Conservation (phyloP, 1,140 invertebrate species). For the Homarus americanus region DNA sequence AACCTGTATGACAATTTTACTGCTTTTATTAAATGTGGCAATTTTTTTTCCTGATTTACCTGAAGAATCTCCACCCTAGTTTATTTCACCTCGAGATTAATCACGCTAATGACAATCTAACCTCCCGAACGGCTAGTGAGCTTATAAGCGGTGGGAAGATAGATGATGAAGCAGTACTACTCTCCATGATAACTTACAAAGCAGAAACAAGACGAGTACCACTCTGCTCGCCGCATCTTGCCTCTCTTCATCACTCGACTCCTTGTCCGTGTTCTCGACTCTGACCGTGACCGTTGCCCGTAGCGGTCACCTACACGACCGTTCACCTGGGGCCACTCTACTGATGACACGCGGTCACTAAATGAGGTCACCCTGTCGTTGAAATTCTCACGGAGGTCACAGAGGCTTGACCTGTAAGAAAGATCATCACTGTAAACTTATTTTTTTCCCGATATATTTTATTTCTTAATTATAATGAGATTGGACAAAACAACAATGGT, state of each 20-base stretch:
- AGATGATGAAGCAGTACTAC: too few relatives aligned
- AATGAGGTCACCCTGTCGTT: slow-evolving; percentile 45
- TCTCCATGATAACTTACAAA: slow-evolving; percentile 56
- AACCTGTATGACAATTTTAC: too few relatives aligned
- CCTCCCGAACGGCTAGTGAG: too few relatives aligned
- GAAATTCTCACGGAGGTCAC: slow-evolving; percentile 50
- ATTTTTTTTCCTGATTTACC: too few relatives aligned
- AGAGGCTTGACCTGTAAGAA: slow-evolving; percentile 44
- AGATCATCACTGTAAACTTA: not conserved
- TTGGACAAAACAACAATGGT: too few relatives aligned
- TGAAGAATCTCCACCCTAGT: too few relatives aligned
- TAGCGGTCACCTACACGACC: not conserved
- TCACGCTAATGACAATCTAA: too few relatives aligned
- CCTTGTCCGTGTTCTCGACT: slow-evolving; percentile 23
- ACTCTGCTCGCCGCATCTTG: slow-evolving; percentile 69
- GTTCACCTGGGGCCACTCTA: not conserved
- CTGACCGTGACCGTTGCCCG: not conserved
- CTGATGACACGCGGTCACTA: slow-evolving; percentile 32
- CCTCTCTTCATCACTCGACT: slow-evolving; percentile 22
- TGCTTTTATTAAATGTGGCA: too few relatives aligned
- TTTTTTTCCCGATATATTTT: too few relatives aligned
- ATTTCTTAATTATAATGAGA: too few relatives aligned
- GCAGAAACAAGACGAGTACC: slow-evolving; percentile 74
- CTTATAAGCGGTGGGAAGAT: too few relatives aligned
- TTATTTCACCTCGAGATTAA: too few relatives aligned